Percentiles rank a stretch among this genome's conserved stretches.
Evolutionary conservation across 2,797 vertebrate species (phyloP).

Genomic region (Spinus olivaceus): DNA sequence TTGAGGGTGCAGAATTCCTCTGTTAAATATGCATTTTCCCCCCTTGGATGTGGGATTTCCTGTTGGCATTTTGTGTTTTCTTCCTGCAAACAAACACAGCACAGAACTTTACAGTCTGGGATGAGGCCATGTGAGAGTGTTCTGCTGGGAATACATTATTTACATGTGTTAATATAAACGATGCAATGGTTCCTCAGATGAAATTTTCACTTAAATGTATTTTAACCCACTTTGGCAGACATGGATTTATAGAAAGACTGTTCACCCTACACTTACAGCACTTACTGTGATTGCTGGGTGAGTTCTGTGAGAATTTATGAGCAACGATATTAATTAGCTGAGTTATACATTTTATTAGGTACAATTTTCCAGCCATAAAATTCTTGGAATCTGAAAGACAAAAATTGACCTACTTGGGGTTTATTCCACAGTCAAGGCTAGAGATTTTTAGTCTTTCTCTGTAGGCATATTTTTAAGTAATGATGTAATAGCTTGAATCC

Average conservation of each 20-base stretch:
- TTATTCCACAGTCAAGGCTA: not conserved
- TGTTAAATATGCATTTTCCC: not conserved
- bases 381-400: not conserved
- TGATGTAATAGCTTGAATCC: not conserved
- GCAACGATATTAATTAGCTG: not conserved
- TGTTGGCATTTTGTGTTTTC: not conserved
- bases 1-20: not conserved
- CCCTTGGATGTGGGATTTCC: not conserved
- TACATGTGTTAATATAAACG: not conserved
- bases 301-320: slow-evolving; percentile 35
- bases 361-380: slow-evolving; percentile 19
- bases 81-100: not conserved
- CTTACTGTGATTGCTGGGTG: slow-evolving; percentile 35
- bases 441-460: not conserved
- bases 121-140: not conserved
- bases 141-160: not conserved
- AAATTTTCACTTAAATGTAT: not conserved
- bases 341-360: slow-evolving; percentile 27
- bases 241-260: not conserved
- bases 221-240: not conserved
- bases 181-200: not conserved
- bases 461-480: not conserved
- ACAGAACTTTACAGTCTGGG: not conserved
- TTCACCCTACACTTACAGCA: not conserved
- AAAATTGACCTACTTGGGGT: not conserved